Evolutionary conservation across 2,888 invertebrate genomes (phyloP).

Genomic region (Drosophila multiciliata): DNA sequence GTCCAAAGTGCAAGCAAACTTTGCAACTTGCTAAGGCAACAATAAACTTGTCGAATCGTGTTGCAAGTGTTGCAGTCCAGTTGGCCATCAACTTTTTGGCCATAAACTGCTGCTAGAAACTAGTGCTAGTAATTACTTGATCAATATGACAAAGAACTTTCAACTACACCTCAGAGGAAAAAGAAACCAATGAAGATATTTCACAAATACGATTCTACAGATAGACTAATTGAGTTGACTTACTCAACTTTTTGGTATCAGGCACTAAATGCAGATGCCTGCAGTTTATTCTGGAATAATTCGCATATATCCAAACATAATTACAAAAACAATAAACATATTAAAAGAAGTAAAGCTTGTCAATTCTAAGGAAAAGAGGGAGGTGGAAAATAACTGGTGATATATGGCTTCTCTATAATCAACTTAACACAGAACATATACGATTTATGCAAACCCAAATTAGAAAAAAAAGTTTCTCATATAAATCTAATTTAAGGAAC

Average conservation of each 20-base stretch:
- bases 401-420: neutral
- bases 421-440: no score
- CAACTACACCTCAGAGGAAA: neutral
- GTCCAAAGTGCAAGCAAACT: slow-evolving; percentile 34
- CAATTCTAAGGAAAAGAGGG: neutral
- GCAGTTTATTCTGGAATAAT: neutral
- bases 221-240: slow-evolving; percentile 25
- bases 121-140: slow-evolving; percentile 60
- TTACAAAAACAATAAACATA: neutral
- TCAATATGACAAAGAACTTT: slow-evolving; percentile 36
- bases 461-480: neutral
- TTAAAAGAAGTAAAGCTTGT: neutral
- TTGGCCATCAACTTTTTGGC: slow-evolving; percentile 57
- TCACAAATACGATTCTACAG: slow-evolving; percentile 1
- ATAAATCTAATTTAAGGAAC: neutral
- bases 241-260: slow-evolving; percentile 20
- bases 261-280: neutral
- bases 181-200: neutral
- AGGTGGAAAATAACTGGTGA: neutral
- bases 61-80: slow-evolving; percentile 50
- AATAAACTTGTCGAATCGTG: slow-evolving; percentile 41
- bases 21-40: slow-evolving; percentile 31
- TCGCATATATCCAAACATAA: neutral
- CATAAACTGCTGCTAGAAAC: slow-evolving; percentile 63
- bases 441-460: neutral